These are phyloP conservation scores for Pherbina coryleti DNA, from an alignment of 2,888 invertebrate species.

Conservation along the genomic window DNA sequence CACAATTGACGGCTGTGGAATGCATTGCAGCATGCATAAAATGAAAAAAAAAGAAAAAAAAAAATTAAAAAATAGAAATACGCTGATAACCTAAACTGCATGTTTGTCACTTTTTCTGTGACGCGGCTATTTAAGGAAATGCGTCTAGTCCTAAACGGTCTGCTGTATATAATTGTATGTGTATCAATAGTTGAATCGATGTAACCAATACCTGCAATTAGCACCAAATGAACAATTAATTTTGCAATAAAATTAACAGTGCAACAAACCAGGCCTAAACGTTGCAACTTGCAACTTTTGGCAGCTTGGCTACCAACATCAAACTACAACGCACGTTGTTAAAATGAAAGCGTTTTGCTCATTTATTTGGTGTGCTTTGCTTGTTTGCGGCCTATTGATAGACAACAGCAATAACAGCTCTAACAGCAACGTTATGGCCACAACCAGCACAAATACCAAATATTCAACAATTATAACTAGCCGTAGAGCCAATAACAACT, in stretches of 20 bases:
- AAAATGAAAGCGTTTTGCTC: neutral
- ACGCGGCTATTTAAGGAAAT: slow-evolving; percentile 14
- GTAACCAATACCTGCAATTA: slow-evolving; percentile 63
- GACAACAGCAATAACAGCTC: too few relatives aligned
- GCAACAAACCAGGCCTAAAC: neutral
- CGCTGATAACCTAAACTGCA: neutral
- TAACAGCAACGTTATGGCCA: neutral
- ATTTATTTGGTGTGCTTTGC: neutral
- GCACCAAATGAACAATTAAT: slow-evolving; percentile 68
- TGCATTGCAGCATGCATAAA: slow-evolving; percentile 47
- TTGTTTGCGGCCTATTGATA: neutral
- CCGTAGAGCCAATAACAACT: neutral
- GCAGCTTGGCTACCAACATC: neutral
- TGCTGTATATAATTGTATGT: slow-evolving; percentile 2
- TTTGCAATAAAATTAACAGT: slow-evolving; percentile 60
- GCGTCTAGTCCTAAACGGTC: neutral
- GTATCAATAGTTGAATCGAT: neutral
- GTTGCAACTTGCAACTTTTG: neutral
- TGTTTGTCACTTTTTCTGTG: neutral
- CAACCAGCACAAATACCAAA: neutral
- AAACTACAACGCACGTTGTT: neutral
- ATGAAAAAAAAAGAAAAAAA: neutral
- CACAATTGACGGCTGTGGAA: slow-evolving; percentile 65
- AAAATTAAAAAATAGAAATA: too few relatives aligned
- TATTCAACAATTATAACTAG: neutral